phyloP scores from a whole-genome alignment of 53 echinoderm and acorn worm genomes.

The Crossaster papposus region DNA sequence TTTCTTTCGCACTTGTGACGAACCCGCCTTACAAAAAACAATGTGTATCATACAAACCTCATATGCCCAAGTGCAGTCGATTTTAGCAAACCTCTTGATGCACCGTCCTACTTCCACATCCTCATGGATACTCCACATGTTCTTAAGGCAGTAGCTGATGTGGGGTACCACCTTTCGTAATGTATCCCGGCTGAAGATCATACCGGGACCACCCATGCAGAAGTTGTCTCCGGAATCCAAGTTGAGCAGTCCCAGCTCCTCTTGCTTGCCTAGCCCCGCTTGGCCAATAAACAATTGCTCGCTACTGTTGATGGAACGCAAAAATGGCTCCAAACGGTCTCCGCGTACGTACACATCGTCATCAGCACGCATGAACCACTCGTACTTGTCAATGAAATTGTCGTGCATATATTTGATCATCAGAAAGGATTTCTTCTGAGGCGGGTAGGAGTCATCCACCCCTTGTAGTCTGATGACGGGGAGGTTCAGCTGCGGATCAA shows the following conservation, averaged over 20 bases:
- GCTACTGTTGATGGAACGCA: conserved; percentile 87
- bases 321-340: conserved; percentile 80
- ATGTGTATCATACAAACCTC: conserved; percentile 85
- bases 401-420: conserved; percentile 97
- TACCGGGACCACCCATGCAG: conserved; percentile 97
- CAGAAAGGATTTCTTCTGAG: conserved; percentile 96
- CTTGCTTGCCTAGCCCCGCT: conserved; percentile 87
- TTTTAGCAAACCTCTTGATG: conserved; percentile 91
- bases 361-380: conserved; percentile 98
- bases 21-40: neutral
- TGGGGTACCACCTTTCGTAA: conserved; percentile 82
- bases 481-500: conserved; percentile 74
- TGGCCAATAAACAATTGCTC: conserved; percentile 85
- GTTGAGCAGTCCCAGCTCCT: conserved; percentile 85
- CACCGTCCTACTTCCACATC: conserved; percentile 97
- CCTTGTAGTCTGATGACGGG: conserved; percentile 87
- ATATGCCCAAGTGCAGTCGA: conserved; percentile 98
- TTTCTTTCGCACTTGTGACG: too few species aligned
- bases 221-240: conserved; percentile 88
- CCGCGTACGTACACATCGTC: conserved; percentile 93
- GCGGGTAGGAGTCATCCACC: conserved; percentile 92
- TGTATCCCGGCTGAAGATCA: conserved; percentile 94
- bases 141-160: conserved; percentile 96
- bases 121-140: conserved; percentile 93
- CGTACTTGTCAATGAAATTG: conserved; percentile 92